Evolutionary conservation across 2,888 invertebrate species (phyloP).

Genomic region (Cephus rjabovi): DNA sequence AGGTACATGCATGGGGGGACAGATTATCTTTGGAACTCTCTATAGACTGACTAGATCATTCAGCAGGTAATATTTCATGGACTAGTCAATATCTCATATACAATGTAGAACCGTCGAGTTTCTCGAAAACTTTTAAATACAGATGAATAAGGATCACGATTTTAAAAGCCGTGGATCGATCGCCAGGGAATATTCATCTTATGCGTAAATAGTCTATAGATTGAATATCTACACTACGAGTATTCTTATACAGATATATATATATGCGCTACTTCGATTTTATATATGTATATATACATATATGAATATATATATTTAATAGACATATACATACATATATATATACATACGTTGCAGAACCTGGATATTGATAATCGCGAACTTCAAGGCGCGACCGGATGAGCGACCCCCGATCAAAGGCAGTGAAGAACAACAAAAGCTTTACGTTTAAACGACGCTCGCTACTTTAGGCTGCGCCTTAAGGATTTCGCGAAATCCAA

Average conservation of each 20-base stretch:
- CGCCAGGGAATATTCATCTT: not conserved
- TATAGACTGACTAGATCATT: not conserved
- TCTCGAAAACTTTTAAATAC: not conserved
- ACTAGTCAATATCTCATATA: not conserved
- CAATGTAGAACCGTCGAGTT: not conserved
- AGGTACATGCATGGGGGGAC: not conserved
- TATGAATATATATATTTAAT: too few relatives aligned
- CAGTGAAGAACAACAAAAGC: constrained; percentile 50
- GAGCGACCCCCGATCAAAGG: constrained; percentile 49
- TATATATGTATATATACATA: too few relatives aligned
- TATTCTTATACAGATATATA: not conserved
- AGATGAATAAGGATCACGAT: not conserved
- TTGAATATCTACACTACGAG: not conserved
- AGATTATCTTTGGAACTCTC: not conserved
- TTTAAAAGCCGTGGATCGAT: not conserved
- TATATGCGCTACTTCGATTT: too few relatives aligned
- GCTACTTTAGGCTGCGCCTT: constrained; percentile 17
- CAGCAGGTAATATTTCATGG: not conserved
- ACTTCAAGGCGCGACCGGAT: not conserved
- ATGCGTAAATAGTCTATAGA: not conserved
- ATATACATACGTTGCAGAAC: not conserved
- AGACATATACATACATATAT: too few relatives aligned
- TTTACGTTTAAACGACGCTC: constrained; percentile 51
- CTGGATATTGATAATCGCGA: not conserved
- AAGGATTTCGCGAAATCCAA: not conserved